phyloP scores from a whole-genome alignment of 2,113 vertebrate species.

The Chrysochloris asiatica region DNA sequence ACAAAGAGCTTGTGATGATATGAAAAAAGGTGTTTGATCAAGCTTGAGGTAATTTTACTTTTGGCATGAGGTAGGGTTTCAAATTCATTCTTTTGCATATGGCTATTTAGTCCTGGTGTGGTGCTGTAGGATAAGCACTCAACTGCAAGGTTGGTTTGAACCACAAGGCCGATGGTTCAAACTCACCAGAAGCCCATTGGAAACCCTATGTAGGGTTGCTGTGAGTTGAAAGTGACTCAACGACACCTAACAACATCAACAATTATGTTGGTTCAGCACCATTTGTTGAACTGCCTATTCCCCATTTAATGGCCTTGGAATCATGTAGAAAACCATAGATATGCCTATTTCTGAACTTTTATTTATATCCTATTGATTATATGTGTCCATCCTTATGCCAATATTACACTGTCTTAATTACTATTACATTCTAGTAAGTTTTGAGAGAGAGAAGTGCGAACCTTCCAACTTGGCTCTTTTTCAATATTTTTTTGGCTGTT shows the following conservation, averaged over 20 bases:
- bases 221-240: no score
- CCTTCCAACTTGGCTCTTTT: not conserved
- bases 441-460: slow-evolving; percentile 28
- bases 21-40: not conserved
- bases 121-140: no score
- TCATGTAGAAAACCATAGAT: not conserved
- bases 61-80: not conserved
- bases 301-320: not conserved
- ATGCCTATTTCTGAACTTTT: not conserved
- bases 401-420: not conserved
- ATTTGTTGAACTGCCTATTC: not conserved
- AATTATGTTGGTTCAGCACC: not conserved
- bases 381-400: not conserved
- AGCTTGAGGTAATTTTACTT: not conserved
- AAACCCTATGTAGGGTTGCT: no score
- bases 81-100: not conserved
- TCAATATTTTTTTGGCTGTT: not conserved
- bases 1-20: not conserved
- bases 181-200: no score
- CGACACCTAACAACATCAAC: no score
- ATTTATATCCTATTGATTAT: slow-evolving; percentile 37
- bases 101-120: no score
- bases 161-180: no score
- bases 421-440: not conserved
- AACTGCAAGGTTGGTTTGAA: no score